phyloP scores from a whole-genome alignment of 2,888 invertebrate genomes.

The Ormyrus labotus region DNA sequence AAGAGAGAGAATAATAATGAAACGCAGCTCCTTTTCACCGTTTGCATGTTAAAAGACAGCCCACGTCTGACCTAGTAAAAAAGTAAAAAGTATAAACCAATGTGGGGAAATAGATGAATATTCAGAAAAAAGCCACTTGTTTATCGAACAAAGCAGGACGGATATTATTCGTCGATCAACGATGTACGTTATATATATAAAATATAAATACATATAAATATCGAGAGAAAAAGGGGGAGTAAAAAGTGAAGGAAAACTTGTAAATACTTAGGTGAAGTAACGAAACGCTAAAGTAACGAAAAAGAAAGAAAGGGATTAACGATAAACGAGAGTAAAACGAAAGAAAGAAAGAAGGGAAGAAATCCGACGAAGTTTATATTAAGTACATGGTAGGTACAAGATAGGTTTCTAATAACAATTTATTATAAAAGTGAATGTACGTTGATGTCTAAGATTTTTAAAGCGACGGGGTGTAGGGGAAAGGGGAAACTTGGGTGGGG shows the following conservation, averaged over 20 bases:
- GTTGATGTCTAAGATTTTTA: slow-evolving; percentile 75
- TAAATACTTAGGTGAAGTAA: slow-evolving; percentile 26
- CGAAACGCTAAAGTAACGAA: neutral
- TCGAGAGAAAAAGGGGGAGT: slow-evolving; percentile 16
- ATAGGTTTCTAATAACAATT: slow-evolving; percentile 75
- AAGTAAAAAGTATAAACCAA: slow-evolving; percentile 24
- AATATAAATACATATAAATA: slow-evolving; percentile 47
- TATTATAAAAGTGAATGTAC: slow-evolving; percentile 74
- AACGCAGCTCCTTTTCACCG: too few species aligned
- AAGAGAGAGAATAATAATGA: neutral
- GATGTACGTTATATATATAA: slow-evolving; percentile 53
- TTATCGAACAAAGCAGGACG: slow-evolving; percentile 23
- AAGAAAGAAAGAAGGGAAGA: slow-evolving; percentile 55
- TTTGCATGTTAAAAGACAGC: neutral
- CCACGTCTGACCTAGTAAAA: slow-evolving; percentile 43
- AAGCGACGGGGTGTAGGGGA: slow-evolving; percentile 51
- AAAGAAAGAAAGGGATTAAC: slow-evolving; percentile 14
- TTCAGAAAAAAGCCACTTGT: slow-evolving; percentile 29
- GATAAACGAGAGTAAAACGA: slow-evolving; percentile 18
- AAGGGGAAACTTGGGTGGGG: neutral
- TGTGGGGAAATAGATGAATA: slow-evolving; percentile 3
- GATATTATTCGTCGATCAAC: slow-evolving; percentile 48
- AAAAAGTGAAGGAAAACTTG: slow-evolving; percentile 32
- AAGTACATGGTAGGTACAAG: slow-evolving; percentile 72
- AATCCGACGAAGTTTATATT: slow-evolving; percentile 66